phyloP scores from a whole-genome alignment of 1,140 invertebrate genomes.

The Calycopis cecrops region DNA sequence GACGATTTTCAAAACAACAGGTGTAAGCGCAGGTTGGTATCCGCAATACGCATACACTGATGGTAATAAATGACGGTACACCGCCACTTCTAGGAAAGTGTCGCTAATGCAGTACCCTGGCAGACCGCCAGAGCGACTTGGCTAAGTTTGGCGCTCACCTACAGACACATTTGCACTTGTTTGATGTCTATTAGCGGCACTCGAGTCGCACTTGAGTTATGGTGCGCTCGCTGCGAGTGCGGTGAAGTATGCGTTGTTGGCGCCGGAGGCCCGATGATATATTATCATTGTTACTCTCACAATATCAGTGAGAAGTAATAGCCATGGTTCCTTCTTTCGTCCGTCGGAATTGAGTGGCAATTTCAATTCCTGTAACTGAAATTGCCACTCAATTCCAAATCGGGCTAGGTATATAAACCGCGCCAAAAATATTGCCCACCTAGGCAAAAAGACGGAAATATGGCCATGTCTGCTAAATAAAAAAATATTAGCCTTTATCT shows the following conservation, averaged over 20 bases:
- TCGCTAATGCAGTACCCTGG: not conserved
- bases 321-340: not conserved
- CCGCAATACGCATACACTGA: not conserved
- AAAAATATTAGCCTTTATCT: no score
- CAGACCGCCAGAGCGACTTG: not conserved
- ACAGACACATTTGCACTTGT: conserved; percentile 8
- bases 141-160: not conserved
- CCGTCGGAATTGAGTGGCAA: not conserved
- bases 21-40: not conserved
- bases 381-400: not conserved
- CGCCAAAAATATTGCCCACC: no score
- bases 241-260: not conserved
- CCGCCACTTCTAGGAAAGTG: not conserved
- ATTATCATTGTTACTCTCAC: no score
- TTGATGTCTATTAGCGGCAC: conserved; percentile 11
- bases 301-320: no score
- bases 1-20: no score
- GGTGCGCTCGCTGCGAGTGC: no score
- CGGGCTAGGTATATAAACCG: no score
- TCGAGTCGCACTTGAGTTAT: not conserved
- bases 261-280: no score
- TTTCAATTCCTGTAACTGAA: not conserved
- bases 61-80: conserved; percentile 1
- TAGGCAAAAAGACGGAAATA: no score
- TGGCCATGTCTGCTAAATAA: no score